Base-by-base conservation (phyloP, 2,113 vertebrate genomes). In the Phylloscopus whistleri region DNA sequence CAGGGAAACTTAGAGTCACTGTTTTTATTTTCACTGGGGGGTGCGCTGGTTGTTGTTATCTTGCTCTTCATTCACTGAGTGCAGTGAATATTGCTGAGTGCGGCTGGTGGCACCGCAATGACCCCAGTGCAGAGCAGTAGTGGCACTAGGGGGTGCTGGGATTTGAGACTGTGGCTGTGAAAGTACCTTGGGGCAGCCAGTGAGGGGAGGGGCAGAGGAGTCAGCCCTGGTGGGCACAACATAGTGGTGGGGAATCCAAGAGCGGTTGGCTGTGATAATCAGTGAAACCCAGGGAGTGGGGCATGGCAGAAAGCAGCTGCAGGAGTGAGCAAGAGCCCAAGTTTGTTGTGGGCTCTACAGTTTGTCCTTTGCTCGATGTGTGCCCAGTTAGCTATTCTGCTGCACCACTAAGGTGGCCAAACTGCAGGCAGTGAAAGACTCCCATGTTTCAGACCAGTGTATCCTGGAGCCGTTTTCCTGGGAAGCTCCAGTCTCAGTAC, bases 181-280 rank as follows among this genome's bases (percentile, higher is more conserved):
- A 64, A 37, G 24, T 48, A 6, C 56, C 18, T 26, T 46, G 43
- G 26, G 30, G 30, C 10, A 3, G 67, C 16, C 0, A 1, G 24
- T 3, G 7, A 0, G 0, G n/a, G 33, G 22, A 77, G 21, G 22
- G 43, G 68, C 6, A 5, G 18, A n/a, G 35, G 15, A 21, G 8
- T 79, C 5, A 2, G 48, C 28, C 1, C 7, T 5, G 3, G n/a
- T 23, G 49, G 37, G 27, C 33, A 41, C 28, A n/a, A 7, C 9
- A 8, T 7, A 30, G 30, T 41, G 60, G 3, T 35, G 17, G 35
- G 9, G 46, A 58, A n/a, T 11, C 17, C 2, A 2, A 14, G 37
- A 91, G 44, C 2, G 20, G 13, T 24, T 7, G 10, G 7, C 37
- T 69, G 16, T n/a, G 33, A 43, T 63, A 63, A 80, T 33, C 2